A percentile compares a stretch with the other conserved stretches of the same genome.
phyloP scores from a whole-genome alignment of 2,113 vertebrate genomes.

The Mesocricetus auratus region DNA sequence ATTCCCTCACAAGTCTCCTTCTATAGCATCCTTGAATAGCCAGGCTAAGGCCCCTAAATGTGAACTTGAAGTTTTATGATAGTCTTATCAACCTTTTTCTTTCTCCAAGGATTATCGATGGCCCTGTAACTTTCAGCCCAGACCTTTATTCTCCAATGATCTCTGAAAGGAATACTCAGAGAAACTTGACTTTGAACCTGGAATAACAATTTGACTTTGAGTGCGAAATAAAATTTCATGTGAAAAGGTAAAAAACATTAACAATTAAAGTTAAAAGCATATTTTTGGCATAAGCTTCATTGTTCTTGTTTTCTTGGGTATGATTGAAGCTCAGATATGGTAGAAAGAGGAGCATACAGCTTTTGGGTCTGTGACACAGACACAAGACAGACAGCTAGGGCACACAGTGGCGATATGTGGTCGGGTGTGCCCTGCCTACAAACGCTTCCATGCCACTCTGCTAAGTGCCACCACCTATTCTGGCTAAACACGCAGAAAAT shows the following conservation, averaged over 20 bases:
- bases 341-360: neutral
- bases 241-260: neutral
- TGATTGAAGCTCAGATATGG: neutral
- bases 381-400: no score
- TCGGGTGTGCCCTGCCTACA: neutral
- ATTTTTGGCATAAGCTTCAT: neutral
- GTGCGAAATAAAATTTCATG: neutral
- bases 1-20: no score
- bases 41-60: no score
- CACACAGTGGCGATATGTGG: accelerated
- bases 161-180: neutral
- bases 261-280: neutral
- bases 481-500: neutral
- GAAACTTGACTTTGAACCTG: neutral
- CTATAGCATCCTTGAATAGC: neutral
- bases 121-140: neutral
- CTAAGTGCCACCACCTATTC: neutral
- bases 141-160: neutral
- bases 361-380: neutral
- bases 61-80: neutral
- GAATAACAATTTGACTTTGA: neutral
- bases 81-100: neutral
- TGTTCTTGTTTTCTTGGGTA: neutral
- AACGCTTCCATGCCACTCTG: neutral
- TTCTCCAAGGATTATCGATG: neutral